phyloP scores from a whole-genome alignment of 1,140 invertebrate genomes.

The Chironomus striatipennis region DNA sequence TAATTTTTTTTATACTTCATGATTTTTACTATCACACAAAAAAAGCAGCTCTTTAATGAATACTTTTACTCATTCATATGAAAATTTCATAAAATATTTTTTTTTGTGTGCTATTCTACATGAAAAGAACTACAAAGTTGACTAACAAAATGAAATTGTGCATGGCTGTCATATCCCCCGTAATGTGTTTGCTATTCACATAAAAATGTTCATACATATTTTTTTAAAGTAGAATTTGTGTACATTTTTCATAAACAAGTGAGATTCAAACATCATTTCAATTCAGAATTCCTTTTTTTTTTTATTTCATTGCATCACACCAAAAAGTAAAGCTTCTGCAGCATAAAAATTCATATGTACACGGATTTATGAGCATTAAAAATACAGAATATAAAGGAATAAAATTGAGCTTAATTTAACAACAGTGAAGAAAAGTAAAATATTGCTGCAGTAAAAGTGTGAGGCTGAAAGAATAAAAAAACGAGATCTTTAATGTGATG shows the following conservation, averaged over 20 bases:
- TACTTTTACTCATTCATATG: neutral
- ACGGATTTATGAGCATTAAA: no score
- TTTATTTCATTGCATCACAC: no score
- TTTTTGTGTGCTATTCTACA: neutral
- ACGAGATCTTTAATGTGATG: neutral
- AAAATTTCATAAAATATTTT: neutral
- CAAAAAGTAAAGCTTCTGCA: no score
- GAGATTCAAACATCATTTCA: no score
- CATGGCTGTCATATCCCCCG: neutral
- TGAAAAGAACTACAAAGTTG: neutral
- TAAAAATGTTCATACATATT: no score
- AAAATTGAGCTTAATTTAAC: neutral
- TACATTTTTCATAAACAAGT: no score
- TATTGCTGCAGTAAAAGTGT: neutral
- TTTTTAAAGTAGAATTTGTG: no score
- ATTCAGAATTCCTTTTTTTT: no score
- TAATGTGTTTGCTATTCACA: no score
- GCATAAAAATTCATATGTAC: no score
- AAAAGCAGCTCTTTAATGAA: neutral
- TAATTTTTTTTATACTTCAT: neutral
- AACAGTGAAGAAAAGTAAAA: neutral
- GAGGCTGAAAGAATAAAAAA: neutral
- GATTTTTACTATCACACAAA: constrained; percentile 1
- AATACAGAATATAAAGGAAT: no score
- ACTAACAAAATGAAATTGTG: neutral